phyloP scores from a whole-genome alignment of 2,888 invertebrate genomes.

The Hemicrepidius hirtus region DNA sequence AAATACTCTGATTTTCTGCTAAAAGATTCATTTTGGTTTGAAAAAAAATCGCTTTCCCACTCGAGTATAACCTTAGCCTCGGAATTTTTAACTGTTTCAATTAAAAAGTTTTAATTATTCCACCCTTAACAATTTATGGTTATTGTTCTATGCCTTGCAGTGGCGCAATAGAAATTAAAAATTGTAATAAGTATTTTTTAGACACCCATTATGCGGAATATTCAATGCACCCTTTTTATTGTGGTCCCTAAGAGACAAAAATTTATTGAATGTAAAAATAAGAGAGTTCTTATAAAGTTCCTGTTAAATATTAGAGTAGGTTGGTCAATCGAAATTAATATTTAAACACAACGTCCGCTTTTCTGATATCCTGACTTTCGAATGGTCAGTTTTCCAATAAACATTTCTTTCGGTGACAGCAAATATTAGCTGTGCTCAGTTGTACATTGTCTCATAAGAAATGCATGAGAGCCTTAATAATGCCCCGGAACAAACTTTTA shows the following conservation, averaged over 20 bases:
- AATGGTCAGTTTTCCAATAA: constrained; percentile 27
- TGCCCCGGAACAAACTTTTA: constrained; percentile 21
- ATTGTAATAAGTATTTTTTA: constrained; percentile 26
- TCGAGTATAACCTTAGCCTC: not conserved
- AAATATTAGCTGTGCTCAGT: constrained; percentile 13
- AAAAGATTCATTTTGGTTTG: not conserved
- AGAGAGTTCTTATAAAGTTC: constrained; percentile 4
- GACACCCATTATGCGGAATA: constrained; percentile 19
- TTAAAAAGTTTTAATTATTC: constrained; percentile 31
- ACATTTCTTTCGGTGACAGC: constrained; percentile 21
- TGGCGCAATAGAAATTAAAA: constrained; percentile 27
- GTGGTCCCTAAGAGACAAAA: constrained; percentile 18
- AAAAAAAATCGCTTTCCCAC: constrained; percentile 17
- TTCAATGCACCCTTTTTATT: constrained; percentile 8
- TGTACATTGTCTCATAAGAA: constrained; percentile 36
- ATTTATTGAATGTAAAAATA: constrained; percentile 10
- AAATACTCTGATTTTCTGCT: not conserved
- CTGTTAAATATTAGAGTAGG: constrained; percentile 27
- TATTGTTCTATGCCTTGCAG: constrained; percentile 28
- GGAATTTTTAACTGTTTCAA: constrained; percentile 27
- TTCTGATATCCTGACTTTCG: constrained; percentile 15
- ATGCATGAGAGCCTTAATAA: constrained; percentile 37
- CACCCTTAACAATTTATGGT: constrained; percentile 28
- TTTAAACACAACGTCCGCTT: constrained; percentile 27
- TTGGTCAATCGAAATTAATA: constrained; percentile 25